These are phyloP conservation scores for Hippasteria phrygiana DNA, from an alignment of 53 echinoderm and acorn worm species.

Conservation along the genomic window DNA sequence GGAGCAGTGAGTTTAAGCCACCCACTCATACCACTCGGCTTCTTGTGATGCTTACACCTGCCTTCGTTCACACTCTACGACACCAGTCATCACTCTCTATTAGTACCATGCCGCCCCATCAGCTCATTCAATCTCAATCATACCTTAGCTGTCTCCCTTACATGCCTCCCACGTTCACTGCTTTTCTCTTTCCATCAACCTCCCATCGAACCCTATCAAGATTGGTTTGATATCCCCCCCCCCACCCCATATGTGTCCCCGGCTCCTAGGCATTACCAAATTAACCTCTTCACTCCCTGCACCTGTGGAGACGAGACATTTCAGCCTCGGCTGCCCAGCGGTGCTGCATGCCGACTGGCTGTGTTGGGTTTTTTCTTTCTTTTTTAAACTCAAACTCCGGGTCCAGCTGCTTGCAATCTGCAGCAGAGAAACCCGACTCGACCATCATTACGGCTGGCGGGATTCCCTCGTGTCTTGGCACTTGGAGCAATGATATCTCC, in stretches of 20 bases:
- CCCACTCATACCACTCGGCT: background rate
- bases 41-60: background rate
- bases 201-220: constrained; percentile 15
- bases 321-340: background rate
- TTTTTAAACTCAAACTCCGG: background rate
- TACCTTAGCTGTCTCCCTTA: background rate
- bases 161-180: background rate
- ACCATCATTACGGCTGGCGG: background rate
- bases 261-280: constrained; percentile 45
- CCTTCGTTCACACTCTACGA: background rate
- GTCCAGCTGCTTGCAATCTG: constrained; percentile 57
- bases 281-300: constrained; percentile 54
- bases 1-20: background rate
- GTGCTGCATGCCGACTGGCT: constrained; percentile 11
- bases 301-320: constrained; percentile 39
- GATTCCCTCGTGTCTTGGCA: constrained; percentile 19
- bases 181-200: background rate
- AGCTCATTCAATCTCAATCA: background rate
- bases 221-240: constrained; percentile 4
- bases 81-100: background rate
- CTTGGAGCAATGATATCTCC: background rate
- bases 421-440: constrained; percentile 46
- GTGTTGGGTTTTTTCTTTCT: background rate
- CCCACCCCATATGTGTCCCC: background rate
- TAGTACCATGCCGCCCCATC: background rate